Evolutionary conservation across 2,113 vertebrate genomes (phyloP).

Genomic region (Podarcis muralis): DNA sequence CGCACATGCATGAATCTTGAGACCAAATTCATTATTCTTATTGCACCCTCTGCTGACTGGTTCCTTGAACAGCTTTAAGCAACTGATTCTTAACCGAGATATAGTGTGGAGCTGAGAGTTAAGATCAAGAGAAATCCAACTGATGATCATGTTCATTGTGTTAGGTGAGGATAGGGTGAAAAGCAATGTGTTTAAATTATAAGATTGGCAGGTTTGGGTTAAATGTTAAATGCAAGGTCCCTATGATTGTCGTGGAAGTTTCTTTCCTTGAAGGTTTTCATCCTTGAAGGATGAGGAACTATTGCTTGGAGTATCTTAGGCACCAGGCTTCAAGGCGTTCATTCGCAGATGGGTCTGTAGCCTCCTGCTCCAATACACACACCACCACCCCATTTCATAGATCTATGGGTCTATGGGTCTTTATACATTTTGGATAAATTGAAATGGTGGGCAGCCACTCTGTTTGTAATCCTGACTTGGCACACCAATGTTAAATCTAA

Average conservation of each 20-base stretch:
- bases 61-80: neutral
- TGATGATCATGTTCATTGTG: neutral
- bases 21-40: conserved; percentile 57
- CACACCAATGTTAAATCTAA: neutral
- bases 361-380: no score
- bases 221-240: neutral
- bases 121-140: neutral
- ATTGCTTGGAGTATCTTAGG: neutral
- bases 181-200: neutral
- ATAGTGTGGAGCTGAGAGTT: neutral
- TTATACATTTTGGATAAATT: no score
- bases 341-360: no score
- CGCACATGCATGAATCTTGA: neutral
- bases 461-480: neutral
- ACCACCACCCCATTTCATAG: no score
- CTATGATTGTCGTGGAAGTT: neutral
- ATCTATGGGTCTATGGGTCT: no score
- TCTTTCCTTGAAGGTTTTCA: neutral
- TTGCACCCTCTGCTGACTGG: conserved; percentile 76
- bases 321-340: no score
- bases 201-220: neutral
- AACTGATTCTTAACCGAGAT: neutral
- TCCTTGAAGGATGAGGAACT: neutral
- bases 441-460: no score
- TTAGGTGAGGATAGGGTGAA: neutral